Base-by-base conservation (phyloP, 1,140 invertebrate genomes). In the Antheraea mylitta region DNA sequence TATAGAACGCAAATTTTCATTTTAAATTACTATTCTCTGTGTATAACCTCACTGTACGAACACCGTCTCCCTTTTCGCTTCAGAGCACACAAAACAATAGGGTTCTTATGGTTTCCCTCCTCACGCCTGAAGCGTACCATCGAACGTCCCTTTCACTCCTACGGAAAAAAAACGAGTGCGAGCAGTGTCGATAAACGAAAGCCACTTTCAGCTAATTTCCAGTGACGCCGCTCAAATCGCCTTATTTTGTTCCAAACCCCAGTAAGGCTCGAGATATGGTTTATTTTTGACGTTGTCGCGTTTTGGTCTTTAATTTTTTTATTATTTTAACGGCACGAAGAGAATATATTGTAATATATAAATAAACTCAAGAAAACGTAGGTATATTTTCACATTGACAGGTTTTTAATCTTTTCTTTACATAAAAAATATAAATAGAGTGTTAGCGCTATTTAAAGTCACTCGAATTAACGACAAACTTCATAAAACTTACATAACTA, bases 171-270 rank as follows among this genome's bases (percentile, higher is more conserved):
- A 65, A 69, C n/a, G 45, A 60, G 67, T 71, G 78, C 45, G 78
- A 89, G 70, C 70, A 81, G 79, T 45, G 58, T 66, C 65, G 79
- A 71, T 38, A 67, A 77, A 76, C 80, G 70, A 82, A 87, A 86
- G 85, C 81, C 83, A 89, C 83, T 89, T 84, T 85, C 72, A 84
- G 87, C 83, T 88, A 90, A 89, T 90, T 90, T 90, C 85, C 82
- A 75, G 71, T 78, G 85, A 80, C 82, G 73, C 78, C 79, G 81
- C 82, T 81, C 77, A 77, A 76, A 81, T 78, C 64, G 45, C 63
- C 64, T 66, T 60, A 58, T 69, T 66, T 65, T 45, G 58, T 64
- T 63, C 58, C 71, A 72, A 72, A 72, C 71, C 66, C 63, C 58
- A 36, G 61, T 63, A 37, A 63, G 67, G 75, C 76, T 80, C 82